These are phyloP conservation scores for Triplophysa rosa DNA, from an alignment of 2,113 vertebrate genomes.

Conservation along the genomic window DNA sequence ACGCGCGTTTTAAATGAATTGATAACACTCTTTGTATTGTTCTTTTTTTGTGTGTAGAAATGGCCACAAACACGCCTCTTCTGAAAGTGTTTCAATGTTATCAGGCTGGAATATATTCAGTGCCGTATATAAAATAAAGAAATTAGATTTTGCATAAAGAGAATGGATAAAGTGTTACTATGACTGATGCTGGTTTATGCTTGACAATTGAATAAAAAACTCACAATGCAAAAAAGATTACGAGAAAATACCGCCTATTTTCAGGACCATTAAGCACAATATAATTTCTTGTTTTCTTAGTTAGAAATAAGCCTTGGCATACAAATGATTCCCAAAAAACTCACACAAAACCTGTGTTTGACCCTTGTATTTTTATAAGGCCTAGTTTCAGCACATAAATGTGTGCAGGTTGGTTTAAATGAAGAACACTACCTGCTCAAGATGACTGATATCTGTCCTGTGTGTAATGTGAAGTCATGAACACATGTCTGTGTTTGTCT, in stretches of 20 bases:
- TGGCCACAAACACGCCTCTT: background rate
- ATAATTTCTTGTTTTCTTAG: too few species aligned
- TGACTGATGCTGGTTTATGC: too few species aligned
- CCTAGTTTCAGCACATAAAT: conserved; percentile 17
- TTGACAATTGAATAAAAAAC: too few species aligned
- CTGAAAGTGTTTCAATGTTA: background rate
- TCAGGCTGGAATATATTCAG: background rate
- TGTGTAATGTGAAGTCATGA: background rate
- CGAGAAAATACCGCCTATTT: too few species aligned
- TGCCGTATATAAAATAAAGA: background rate
- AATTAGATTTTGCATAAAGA: background rate
- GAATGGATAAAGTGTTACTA: background rate
- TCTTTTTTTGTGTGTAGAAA: background rate
- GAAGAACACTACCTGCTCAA: conserved; percentile 33
- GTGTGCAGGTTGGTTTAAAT: background rate
- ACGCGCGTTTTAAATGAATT: background rate
- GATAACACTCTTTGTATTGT: background rate
- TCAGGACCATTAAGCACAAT: too few species aligned
- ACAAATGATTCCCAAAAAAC: too few species aligned
- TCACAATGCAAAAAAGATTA: too few species aligned
- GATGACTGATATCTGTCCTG: background rate
- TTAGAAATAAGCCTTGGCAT: too few species aligned
- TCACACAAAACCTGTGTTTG: too few species aligned
- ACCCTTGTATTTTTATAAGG: background rate
- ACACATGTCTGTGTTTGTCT: background rate